A percentile compares a stretch with the other conserved stretches of the same genome.
Conservation (phyloP, 2,888 invertebrate species). For the Platycheirus albimanus region DNA sequence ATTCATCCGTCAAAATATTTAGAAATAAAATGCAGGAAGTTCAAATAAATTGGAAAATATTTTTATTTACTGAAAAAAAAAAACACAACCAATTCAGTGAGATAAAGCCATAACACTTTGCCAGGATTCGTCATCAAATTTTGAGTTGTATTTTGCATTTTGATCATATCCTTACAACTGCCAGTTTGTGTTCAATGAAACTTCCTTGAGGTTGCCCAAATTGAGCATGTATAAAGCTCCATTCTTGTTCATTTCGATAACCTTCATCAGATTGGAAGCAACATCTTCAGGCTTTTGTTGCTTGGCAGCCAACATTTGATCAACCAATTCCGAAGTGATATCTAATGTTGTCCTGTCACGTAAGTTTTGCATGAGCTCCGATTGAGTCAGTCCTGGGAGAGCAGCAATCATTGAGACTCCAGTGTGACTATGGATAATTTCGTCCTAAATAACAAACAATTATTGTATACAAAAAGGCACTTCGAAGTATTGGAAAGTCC, state of each 20-base stretch:
- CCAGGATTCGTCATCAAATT: neutral
- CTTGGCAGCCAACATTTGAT: constrained; percentile 77
- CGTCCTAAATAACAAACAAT: constrained; percentile 72
- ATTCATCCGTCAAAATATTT: no score
- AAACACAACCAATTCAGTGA: neutral
- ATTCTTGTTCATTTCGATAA: constrained; percentile 80
- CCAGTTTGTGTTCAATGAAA: constrained; percentile 78
- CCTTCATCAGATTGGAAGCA: constrained; percentile 78
- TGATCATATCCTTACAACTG: constrained; percentile 67
- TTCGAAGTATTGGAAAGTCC: neutral
- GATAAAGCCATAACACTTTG: neutral
- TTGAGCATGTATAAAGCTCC: constrained; percentile 80
- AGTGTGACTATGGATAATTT: constrained; percentile 77
- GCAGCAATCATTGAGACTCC: constrained; percentile 79
- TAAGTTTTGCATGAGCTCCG: constrained; percentile 79
- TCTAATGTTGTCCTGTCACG: constrained; percentile 79
- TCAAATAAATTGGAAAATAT: no score
- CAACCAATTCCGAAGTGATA: constrained; percentile 77
- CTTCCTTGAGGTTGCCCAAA: constrained; percentile 79
- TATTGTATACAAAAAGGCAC: no score
- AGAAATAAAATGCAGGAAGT: neutral
- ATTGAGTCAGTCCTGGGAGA: constrained; percentile 80
- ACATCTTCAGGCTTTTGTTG: constrained; percentile 80
- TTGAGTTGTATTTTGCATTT: neutral
- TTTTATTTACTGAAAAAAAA: constrained; percentile 14